Conservation (phyloP, 2,797 vertebrate genomes). For the Margarornis squamiger region DNA sequence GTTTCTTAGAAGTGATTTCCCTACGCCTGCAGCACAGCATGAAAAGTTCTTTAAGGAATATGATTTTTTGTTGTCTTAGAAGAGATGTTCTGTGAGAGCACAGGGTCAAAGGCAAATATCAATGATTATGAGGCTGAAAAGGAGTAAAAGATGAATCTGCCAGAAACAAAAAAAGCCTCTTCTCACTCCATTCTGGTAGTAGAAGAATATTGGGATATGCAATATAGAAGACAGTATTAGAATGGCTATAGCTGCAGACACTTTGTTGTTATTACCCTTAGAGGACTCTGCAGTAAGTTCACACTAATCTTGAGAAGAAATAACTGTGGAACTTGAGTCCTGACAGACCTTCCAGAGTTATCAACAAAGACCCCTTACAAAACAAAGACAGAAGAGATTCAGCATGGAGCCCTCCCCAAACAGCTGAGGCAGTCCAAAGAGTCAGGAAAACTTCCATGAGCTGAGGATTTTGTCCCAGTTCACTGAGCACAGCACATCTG, state of each 20-base stretch:
- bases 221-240: not conserved
- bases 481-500: not conserved
- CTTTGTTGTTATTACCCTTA: not conserved
- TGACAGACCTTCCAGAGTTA: not conserved
- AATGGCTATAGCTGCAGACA: not conserved
- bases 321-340: not conserved
- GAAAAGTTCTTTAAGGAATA: not conserved
- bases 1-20: not conserved
- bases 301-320: not conserved
- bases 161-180: not conserved
- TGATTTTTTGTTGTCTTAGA: not conserved
- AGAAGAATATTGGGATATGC: not conserved
- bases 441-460: not conserved
- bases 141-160: not conserved
- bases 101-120: not conserved
- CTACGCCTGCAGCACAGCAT: not conserved
- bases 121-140: not conserved
- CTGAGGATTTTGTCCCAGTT: not conserved
- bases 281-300: not conserved
- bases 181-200: not conserved
- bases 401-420: not conserved
- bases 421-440: not conserved
- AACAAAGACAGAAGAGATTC: not conserved
- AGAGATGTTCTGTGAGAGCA: not conserved
- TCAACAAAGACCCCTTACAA: not conserved